phyloP scores from a whole-genome alignment of 2,797 vertebrate genomes.

The Diplodus puntazzo region DNA sequence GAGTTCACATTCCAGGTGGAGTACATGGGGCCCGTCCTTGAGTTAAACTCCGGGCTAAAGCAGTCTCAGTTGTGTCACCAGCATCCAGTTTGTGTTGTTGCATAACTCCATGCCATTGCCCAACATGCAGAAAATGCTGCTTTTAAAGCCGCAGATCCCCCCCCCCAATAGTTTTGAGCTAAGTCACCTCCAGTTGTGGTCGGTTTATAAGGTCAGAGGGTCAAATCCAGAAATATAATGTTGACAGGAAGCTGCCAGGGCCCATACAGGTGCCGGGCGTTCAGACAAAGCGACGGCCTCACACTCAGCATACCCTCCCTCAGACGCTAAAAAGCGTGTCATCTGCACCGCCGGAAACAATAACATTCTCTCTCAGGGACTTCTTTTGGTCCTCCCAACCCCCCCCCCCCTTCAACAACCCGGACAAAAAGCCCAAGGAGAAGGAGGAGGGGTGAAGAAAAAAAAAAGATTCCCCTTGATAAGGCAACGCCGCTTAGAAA shows the following conservation, averaged over 20 bases:
- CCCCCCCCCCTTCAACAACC: slow-evolving; percentile 7
- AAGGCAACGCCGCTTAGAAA: slow-evolving; percentile 45
- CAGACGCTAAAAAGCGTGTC: slow-evolving; percentile 48
- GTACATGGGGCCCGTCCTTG: slow-evolving; percentile 32
- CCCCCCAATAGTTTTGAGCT: not conserved
- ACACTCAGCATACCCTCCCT: slow-evolving; percentile 19
- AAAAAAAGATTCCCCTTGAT: slow-evolving; percentile 37
- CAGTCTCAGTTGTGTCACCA: not conserved
- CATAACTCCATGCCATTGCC: not conserved
- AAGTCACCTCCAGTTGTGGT: slow-evolving; percentile 4
- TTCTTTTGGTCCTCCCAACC: slow-evolving; percentile 8
- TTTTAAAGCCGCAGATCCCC: not conserved
- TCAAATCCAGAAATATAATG: slow-evolving; percentile 60
- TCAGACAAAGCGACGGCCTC: slow-evolving; percentile 36
- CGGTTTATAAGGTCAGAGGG: slow-evolving; percentile 21
- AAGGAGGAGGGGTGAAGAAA: slow-evolving; percentile 5
- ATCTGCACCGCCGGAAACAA: slow-evolving; percentile 70
- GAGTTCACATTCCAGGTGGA: slow-evolving; percentile 62
- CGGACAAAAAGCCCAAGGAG: slow-evolving; percentile 56
- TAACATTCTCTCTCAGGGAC: slow-evolving; percentile 55
- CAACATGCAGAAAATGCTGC: not conserved
- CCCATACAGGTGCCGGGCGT: slow-evolving; percentile 38
- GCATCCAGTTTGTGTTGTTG: not conserved
- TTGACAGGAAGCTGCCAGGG: slow-evolving; percentile 51
- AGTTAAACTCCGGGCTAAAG: not conserved